These are phyloP conservation scores for Enteromius argenteus DNA, from an alignment of 2,797 vertebrate species.

Conservation along the genomic window DNA sequence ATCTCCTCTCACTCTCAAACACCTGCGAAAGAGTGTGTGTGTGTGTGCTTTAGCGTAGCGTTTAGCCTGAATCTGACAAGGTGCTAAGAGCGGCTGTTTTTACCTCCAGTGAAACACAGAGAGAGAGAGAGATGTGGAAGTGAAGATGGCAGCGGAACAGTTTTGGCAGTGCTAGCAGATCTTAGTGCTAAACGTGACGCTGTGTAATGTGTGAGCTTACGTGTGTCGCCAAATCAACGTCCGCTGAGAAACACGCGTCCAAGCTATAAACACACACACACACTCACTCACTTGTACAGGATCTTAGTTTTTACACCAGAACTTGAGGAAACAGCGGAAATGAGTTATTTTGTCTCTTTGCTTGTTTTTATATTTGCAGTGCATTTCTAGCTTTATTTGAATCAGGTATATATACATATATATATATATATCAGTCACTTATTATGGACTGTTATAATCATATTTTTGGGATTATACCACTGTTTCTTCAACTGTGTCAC, in stretches of 20 bases:
- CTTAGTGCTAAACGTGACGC: constrained; percentile 24
- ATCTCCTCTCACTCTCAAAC: constrained; percentile 22
- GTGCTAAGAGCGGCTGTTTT: constrained; percentile 41
- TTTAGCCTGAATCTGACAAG: constrained; percentile 39
- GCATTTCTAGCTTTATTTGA: background rate
- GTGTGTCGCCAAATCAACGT: constrained; percentile 28
- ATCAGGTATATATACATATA: background rate
- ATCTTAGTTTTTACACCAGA: background rate
- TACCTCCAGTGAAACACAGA: constrained; percentile 24
- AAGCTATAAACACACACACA: background rate
- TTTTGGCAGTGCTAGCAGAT: constrained; percentile 35
- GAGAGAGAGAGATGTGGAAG: constrained; percentile 25
- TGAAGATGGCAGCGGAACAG: background rate
- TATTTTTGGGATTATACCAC: background rate
- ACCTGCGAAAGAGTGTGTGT: background rate
- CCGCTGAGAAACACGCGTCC: background rate
- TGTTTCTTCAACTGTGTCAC: background rate
- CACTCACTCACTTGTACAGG: background rate
- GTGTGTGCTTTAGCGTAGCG: constrained; percentile 7
- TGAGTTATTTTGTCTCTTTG: background rate
- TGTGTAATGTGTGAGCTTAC: constrained; percentile 25
- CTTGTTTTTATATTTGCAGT: background rate
- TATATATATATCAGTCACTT: background rate
- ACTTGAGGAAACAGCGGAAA: background rate
- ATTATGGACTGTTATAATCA: background rate